These are phyloP conservation scores for Piprites chloris DNA, from an alignment of 2,113 vertebrate species.

Conservation along the genomic window DNA sequence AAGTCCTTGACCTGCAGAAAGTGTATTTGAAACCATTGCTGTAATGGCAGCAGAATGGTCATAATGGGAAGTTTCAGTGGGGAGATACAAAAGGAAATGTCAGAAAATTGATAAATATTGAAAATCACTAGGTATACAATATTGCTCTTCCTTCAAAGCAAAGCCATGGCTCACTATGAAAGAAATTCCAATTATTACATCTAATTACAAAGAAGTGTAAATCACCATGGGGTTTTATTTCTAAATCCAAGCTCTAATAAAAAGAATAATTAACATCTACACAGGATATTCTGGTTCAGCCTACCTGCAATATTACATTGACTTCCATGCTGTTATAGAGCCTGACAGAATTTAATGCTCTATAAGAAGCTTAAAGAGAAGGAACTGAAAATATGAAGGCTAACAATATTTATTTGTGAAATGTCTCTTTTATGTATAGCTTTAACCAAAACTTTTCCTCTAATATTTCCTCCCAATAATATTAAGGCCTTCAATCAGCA, in stretches of 20 bases:
- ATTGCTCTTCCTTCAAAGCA: background rate
- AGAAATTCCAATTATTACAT: background rate
- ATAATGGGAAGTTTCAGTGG: background rate
- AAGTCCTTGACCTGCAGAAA: background rate
- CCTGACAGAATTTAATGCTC: background rate
- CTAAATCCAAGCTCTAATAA: background rate
- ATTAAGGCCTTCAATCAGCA: background rate
- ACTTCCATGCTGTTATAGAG: background rate
- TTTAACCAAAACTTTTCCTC: background rate
- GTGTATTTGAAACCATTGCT: background rate
- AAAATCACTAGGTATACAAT: background rate
- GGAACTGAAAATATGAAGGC: background rate
- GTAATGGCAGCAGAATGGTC: background rate
- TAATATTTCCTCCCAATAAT: background rate
- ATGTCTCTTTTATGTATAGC: background rate
- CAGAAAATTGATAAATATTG: background rate
- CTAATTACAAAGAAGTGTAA: background rate
- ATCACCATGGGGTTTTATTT: background rate
- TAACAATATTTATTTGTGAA: background rate
- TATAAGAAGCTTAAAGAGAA: background rate
- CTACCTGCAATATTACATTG: background rate
- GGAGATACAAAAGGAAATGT: background rate
- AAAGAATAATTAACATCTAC: conserved; percentile 13
- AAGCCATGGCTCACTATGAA: background rate
- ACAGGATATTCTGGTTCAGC: background rate